Base-by-base conservation (phyloP, 1,140 invertebrate genomes). In the Saccostrea cuccullata region DNA sequence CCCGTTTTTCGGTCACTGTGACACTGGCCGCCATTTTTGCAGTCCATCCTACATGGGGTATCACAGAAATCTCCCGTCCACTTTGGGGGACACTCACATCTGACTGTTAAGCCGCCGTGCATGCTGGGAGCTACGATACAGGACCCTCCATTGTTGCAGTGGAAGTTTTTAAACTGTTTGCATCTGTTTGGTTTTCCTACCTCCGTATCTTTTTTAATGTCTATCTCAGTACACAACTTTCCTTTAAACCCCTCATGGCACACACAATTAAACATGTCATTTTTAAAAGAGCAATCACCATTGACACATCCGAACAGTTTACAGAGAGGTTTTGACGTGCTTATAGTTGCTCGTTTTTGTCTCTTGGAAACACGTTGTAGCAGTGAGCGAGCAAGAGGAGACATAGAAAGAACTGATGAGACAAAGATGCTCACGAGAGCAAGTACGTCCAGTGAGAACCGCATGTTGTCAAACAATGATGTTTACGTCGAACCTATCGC, bases 381-480 rank as follows among this genome's bases (percentile, higher is more conserved):
- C 70, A 77, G 15, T 2, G 70, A 77, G 15, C 70, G 70, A 12
- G 70, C 26, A 36, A 77, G 26, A 6, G 70, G 70, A 36, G 70
- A 77, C 70, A 77, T 77, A 26, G 70, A 77, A 8, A 77, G 5
- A 26, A 36, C 70, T 26, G 70, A 30, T 23, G 70, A 77, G 23
- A 36, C 30, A 1, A 73, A 30, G 8, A 77, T 26, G 30, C 70
- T 36, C 26, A 77, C 6, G 26, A 77, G 70, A 77, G 26, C 70
- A 13, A 77, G 30, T 26, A 77, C 70, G 70, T 77, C 70, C 70
- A 77, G 23, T 30, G 13, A 77, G 26, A 77, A 26, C 11, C 26
- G 70, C 70, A 77, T 77, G 70, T 77, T 77, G 70, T 77, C 70
- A 77, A 77, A 77, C 70, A 77, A 77, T 77, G 70, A 36, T 30